phyloP scores from a whole-genome alignment of 2,888 invertebrate species.

The Temnothorax ravouxi region DNA sequence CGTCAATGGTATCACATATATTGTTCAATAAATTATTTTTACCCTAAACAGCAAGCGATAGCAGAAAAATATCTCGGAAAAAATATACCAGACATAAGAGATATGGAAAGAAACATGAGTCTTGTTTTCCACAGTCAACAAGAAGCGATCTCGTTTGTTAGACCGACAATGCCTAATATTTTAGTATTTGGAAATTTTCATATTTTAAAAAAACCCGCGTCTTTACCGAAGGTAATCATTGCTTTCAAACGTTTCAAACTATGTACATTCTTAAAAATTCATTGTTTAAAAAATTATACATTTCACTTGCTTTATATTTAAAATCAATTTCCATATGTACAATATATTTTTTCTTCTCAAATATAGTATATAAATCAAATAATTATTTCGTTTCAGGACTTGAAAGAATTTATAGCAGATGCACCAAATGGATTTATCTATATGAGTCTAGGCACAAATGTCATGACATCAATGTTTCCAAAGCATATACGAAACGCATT shows the following conservation, averaged over 20 bases:
- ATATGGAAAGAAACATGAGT: too few species aligned
- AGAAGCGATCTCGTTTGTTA: constrained; percentile 52
- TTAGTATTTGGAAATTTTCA: constrained; percentile 61
- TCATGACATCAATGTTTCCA: constrained; percentile 41
- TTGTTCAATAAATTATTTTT: background rate
- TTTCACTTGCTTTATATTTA: background rate
- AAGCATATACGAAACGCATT: constrained; percentile 51
- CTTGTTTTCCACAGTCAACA: constrained; percentile 46
- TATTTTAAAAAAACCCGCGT: constrained; percentile 43
- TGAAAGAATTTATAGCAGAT: constrained; percentile 67
- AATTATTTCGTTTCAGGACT: constrained; percentile 57
- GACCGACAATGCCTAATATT: constrained; percentile 61
- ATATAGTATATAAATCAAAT: background rate
- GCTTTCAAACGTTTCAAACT: background rate
- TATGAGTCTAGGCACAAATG: constrained; percentile 73
- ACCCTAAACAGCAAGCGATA: constrained; percentile 61
- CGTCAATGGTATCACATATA: constrained; percentile 52
- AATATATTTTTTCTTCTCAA: background rate
- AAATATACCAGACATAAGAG: too few species aligned
- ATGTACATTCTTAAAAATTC: background rate
- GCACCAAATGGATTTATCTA: constrained; percentile 75
- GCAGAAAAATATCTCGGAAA: constrained; percentile 60
- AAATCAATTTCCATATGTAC: background rate
- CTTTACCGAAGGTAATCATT: constrained; percentile 53
- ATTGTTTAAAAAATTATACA: background rate